Evolutionary conservation across 2,113 vertebrate genomes (phyloP).

Genomic region (Mustelus asterias): DNA sequence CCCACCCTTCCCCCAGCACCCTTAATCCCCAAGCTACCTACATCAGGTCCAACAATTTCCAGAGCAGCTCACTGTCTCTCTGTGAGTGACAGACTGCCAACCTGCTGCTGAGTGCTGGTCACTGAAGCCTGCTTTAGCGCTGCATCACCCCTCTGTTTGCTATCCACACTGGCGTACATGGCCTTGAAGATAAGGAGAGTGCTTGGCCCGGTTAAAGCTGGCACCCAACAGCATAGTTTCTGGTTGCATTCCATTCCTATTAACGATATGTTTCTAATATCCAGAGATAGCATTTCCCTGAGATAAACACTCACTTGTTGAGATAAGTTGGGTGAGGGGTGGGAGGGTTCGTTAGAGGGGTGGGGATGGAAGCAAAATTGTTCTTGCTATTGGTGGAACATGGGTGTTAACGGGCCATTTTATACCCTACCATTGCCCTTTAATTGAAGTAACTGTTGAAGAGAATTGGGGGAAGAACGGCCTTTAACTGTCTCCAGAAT

Average conservation of each 20-base stretch:
- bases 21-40: background rate
- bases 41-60: background rate
- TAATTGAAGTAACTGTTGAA: background rate
- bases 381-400: background rate
- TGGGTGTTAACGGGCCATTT: background rate
- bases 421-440: background rate
- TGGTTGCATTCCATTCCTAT: background rate
- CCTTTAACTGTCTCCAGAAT: background rate
- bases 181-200: background rate
- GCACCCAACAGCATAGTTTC: background rate
- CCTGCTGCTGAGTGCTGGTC: background rate
- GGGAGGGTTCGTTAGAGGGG: no score
- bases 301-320: background rate
- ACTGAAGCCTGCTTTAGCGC: background rate
- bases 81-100: background rate
- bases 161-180: background rate
- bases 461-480: background rate
- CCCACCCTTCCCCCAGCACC: no score
- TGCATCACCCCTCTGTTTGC: background rate
- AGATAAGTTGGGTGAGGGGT: background rate
- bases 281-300: background rate
- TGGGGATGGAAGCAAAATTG: background rate
- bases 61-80: background rate
- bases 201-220: background rate
- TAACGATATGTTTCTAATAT: background rate